These are phyloP conservation scores for Gasterosteus nipponicus DNA, from an alignment of 2,113 vertebrate genomes.

Conservation along the genomic window DNA sequence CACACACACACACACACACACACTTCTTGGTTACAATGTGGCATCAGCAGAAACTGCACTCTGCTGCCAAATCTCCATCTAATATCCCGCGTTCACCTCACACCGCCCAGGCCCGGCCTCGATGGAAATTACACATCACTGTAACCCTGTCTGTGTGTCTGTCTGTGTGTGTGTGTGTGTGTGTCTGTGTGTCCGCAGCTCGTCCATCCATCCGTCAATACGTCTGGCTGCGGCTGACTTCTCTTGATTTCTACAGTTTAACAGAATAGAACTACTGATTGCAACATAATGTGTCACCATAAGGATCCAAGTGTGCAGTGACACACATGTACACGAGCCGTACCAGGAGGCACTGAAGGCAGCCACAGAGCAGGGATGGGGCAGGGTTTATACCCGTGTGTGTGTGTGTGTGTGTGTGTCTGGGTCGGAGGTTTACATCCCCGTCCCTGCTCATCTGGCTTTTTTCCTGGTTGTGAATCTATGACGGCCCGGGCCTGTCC, in stretches of 20 bases:
- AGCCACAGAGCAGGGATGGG: conserved; percentile 45
- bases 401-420: conserved; percentile 30
- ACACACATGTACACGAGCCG: not conserved
- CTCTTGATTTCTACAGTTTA: too few relatives aligned
- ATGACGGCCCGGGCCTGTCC: conserved; percentile 23
- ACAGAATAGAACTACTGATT: too few relatives aligned
- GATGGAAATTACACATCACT: conserved; percentile 75
- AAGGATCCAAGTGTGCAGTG: too few relatives aligned
- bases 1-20: conserved; percentile 35
- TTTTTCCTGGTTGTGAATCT: conserved; percentile 45
- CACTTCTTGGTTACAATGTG: conserved; percentile 72
- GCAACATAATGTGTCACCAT: too few relatives aligned
- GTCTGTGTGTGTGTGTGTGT: conserved; percentile 26
- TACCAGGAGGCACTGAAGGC: conserved; percentile 43
- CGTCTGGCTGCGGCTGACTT: conserved; percentile 25
- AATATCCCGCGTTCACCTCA: conserved; percentile 76
- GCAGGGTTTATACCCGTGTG: conserved; percentile 27
- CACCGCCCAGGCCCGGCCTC: conserved; percentile 59
- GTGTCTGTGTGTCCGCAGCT: conserved; percentile 38
- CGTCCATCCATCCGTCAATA: conserved; percentile 37
- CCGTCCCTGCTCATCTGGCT: conserved; percentile 54
- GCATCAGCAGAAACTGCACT: conserved; percentile 66
- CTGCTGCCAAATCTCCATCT: conserved; percentile 75
- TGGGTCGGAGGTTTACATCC: conserved; percentile 42
- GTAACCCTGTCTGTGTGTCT: conserved; percentile 65